Evolutionary conservation across 2,113 vertebrate genomes (phyloP), one percentile per base, ranked within the genome.

Genomic region (Tylochromis polylepis): DNA sequence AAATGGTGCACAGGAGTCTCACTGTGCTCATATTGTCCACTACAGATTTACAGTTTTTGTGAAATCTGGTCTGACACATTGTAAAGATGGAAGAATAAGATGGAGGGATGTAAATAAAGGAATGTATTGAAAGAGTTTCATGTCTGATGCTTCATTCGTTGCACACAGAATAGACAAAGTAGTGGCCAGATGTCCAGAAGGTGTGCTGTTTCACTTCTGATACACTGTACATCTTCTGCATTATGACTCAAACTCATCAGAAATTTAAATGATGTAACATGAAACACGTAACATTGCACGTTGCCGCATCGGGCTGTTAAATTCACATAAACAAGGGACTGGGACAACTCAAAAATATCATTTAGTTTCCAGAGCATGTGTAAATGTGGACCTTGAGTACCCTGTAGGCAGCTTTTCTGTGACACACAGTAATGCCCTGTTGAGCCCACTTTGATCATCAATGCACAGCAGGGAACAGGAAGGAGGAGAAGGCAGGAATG

Each of bases 101-200:
- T 83, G 84, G 94, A 92, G 89, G 84, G 93, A 94, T 95, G 95
- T 96, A 97, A 96, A 97, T 96, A 96, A 97, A 96, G 92, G 91
- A 93, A 93, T 93, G 95, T 91, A 94, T 88, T 88, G 79, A 90
- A 96, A 93, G 83, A 88, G 78, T 60, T 79, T 88, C 79, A 79
- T 46, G 65, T 88, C 31, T 58, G 88, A 84, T 51, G 89, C 55
- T 22, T 93, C 20, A 38, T 85, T 87, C 8, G 88, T 85, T 83
- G 4, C 62, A 31, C n/a, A 55, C 11, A 59, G 1, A 31, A 43
- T 4, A 9, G 38, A 67, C 14, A 22, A 83, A 8, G 38, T 27
- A 22, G n/a, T 36, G 15, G 8, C 14, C 38, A 79, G 41, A 59
- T 11, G 5, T 36, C 36, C 24, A 29, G 11, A 5, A 15, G 43